phyloP scores from a whole-genome alignment of 2,888 invertebrate species.

The Pristionchus entomophagus region DNA sequence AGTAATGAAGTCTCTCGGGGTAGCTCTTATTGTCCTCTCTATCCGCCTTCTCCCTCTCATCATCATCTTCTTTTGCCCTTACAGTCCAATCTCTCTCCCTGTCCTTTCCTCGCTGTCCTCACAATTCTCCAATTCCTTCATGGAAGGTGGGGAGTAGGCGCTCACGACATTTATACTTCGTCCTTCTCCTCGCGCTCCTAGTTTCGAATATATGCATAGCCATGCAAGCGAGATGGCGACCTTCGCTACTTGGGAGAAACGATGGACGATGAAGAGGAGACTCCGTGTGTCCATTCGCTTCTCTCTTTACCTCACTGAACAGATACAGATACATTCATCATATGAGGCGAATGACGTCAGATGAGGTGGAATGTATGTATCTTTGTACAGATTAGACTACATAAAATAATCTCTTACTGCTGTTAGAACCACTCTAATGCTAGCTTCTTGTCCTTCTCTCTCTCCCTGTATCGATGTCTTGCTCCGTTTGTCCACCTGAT shows the following conservation, averaged over 20 bases:
- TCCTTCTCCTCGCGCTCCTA: neutral
- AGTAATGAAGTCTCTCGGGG: conserved; percentile 14
- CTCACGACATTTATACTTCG: conserved; percentile 3
- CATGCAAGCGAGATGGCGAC: conserved; percentile 31
- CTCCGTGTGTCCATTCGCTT: too few relatives aligned
- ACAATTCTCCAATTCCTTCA: neutral
- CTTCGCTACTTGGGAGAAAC: neutral
- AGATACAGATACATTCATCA: too few relatives aligned
- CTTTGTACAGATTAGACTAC: too few relatives aligned
- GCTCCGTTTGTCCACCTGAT: conserved; percentile 38
- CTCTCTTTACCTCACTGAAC: too few relatives aligned
- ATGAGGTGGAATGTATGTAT: too few relatives aligned
- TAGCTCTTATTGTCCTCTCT: neutral
- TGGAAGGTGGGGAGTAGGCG: neutral
- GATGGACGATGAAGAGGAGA: neutral
- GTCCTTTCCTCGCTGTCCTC: neutral
- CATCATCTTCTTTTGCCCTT: neutral
- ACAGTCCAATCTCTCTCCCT: conserved; percentile 21
- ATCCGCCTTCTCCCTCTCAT: neutral
- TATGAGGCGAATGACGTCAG: too few relatives aligned
- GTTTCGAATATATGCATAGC: conserved; percentile 38
- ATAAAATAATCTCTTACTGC: neutral
- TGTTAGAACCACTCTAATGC: neutral
- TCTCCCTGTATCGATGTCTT: conserved; percentile 26
- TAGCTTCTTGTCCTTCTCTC: conserved; percentile 16